phyloP scores from a whole-genome alignment of 1,140 invertebrate species.

The Drosophila kepulauana region DNA sequence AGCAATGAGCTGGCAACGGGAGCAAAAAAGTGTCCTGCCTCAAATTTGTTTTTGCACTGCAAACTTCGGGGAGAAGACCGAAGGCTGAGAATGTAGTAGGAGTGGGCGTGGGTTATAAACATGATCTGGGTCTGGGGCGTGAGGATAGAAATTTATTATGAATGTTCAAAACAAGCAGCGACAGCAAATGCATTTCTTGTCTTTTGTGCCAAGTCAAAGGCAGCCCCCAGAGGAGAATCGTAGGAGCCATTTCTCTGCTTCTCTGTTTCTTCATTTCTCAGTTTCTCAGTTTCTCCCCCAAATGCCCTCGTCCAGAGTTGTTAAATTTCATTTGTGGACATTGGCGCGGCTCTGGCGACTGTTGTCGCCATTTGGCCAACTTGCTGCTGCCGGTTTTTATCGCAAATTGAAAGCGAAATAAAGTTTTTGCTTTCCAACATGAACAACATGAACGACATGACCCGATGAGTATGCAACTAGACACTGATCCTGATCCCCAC shows the following conservation, averaged over 20 bases:
- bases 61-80: background rate
- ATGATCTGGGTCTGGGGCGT: slow-evolving; percentile 43
- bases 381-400: slow-evolving; percentile 69
- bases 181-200: slow-evolving; percentile 72
- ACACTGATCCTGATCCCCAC: slow-evolving; percentile 19
- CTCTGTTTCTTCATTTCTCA: background rate
- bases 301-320: slow-evolving; percentile 56
- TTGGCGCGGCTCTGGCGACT: slow-evolving; percentile 58
- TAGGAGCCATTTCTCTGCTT: no score
- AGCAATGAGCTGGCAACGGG: slow-evolving; percentile 40
- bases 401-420: slow-evolving; percentile 81
- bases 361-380: slow-evolving; percentile 56
- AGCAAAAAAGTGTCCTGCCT: slow-evolving; percentile 26
- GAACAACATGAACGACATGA: background rate
- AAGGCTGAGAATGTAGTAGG: slow-evolving; percentile 8
- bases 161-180: slow-evolving; percentile 76
- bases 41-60: slow-evolving; percentile 22
- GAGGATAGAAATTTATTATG: slow-evolving; percentile 73
- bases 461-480: slow-evolving; percentile 18
- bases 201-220: slow-evolving; percentile 61
- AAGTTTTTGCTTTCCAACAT: slow-evolving; percentile 54
- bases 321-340: slow-evolving; percentile 75
- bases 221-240: no score
- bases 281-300: slow-evolving; percentile 5
- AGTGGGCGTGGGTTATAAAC: slow-evolving; percentile 42